Percentiles rank a stretch among this genome's conserved stretches.
phyloP scores from a whole-genome alignment of 1,140 invertebrate genomes.

The Heliconius nattereri region DNA sequence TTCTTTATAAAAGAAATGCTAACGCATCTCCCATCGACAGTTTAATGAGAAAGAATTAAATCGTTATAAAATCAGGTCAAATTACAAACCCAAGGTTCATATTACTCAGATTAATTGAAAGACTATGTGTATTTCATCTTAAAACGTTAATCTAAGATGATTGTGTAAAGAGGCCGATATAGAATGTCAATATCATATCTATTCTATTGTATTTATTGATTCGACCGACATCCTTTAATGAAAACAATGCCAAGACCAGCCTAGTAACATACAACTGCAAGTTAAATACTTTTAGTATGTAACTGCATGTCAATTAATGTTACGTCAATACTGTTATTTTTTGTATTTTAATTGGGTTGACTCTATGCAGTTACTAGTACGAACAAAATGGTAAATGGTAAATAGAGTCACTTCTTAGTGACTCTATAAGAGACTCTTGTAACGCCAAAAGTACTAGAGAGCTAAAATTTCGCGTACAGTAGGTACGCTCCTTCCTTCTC shows the following conservation, averaged over 20 bases:
- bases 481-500: no score
- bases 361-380: no score
- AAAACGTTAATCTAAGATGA: slow-evolving; percentile 40
- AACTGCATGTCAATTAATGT: not conserved
- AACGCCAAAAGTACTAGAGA: no score
- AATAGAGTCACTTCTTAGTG: no score
- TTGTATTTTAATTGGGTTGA: no score
- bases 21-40: not conserved
- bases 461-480: no score
- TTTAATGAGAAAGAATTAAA: slow-evolving; percentile 12
- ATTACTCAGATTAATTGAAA: slow-evolving; percentile 53
- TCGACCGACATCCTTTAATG: slow-evolving; percentile 47
- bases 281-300: not conserved
- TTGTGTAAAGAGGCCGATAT: slow-evolving; percentile 41
- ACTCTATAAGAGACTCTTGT: no score
- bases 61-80: slow-evolving; percentile 31
- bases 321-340: not conserved
- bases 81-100: slow-evolving; percentile 38
- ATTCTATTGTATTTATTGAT: slow-evolving; percentile 43
- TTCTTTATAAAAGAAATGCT: not conserved
- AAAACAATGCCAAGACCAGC: slow-evolving; percentile 38
- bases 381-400: no score
- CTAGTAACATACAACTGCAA: not conserved
- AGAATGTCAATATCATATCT: slow-evolving; percentile 38
- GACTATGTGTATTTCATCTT: slow-evolving; percentile 25